These are phyloP conservation scores for Porites evermanni DNA, from an alignment of 92 coral and sea anemone genomes.

Conservation along the genomic window DNA sequence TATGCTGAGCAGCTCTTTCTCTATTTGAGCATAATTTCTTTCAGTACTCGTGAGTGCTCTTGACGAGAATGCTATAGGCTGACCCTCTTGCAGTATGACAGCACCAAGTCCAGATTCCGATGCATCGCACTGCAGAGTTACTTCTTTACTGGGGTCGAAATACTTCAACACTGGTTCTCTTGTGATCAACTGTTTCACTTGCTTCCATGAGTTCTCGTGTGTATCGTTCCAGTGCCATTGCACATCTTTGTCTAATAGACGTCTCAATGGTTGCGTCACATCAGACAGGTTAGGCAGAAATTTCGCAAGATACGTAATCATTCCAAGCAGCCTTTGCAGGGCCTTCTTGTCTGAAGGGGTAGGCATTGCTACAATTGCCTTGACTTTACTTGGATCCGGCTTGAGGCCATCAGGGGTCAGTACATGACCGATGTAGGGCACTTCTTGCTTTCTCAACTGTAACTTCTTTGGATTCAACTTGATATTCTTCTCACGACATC, in stretches of 20 bases:
- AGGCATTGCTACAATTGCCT: constrained; percentile 36
- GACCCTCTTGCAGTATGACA: constrained; percentile 4
- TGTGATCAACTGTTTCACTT: constrained; percentile 10
- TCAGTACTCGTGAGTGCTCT: neutral
- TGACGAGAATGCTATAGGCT: constrained; percentile 6
- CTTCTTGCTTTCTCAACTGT: neutral
- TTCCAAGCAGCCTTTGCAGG: constrained; percentile 37
- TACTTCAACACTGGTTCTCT: constrained; percentile 3
- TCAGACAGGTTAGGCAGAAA: constrained; percentile 48
- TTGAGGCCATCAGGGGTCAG: constrained; percentile 33
- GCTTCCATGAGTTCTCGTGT: constrained; percentile 2
- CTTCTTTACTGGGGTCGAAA: neutral
- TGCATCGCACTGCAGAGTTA: constrained; percentile 29
- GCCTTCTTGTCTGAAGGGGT: constrained; percentile 34
- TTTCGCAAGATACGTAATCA: constrained; percentile 25
- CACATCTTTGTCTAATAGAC: neutral
- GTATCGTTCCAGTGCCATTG: constrained; percentile 8
- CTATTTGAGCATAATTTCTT: no score
- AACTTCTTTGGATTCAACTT: neutral
- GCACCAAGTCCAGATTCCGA: neutral
- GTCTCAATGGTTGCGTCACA: constrained; percentile 25
- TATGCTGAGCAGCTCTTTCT: no score
- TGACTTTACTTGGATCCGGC: constrained; percentile 41
- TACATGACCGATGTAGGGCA: constrained; percentile 3
- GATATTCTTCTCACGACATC: neutral